These are phyloP conservation scores for Caenorhabditis sulstoni DNA, from an alignment of 2,888 invertebrate species.

Conservation along the genomic window DNA sequence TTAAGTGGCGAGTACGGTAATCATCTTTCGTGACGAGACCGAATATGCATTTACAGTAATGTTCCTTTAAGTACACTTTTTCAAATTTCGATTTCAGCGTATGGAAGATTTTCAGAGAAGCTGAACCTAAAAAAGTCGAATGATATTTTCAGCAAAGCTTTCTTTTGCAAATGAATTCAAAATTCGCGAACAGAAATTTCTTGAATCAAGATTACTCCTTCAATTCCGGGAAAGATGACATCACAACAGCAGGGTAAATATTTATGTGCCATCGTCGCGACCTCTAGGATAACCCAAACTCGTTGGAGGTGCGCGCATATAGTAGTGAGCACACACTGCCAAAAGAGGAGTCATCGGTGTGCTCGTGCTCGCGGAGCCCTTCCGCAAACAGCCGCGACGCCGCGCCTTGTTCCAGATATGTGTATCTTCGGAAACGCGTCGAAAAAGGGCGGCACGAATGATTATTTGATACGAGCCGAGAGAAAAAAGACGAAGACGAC, in stretches of 20 bases:
- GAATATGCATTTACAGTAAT: not conserved
- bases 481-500: no score
- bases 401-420: conserved; percentile 42
- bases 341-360: conserved; percentile 25
- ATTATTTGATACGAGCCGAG: conserved; percentile 31
- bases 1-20: conserved; percentile 20
- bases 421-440: conserved; percentile 24
- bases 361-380: conserved; percentile 23
- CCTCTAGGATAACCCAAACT: conserved; percentile 10
- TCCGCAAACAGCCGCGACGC: conserved; percentile 19
- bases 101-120: no score
- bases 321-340: conserved; percentile 20
- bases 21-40: conserved; percentile 11
- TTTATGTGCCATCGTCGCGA: not conserved
- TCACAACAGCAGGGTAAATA: conserved; percentile 4
- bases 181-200: no score
- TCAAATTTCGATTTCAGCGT: no score
- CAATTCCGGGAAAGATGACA: conserved; percentile 7
- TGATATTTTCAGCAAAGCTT: no score
- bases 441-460: not conserved
- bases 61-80: conserved; percentile 24
- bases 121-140: no score
- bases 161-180: no score
- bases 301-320: not conserved
- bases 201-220: not conserved